Percentiles rank a stretch among this genome's conserved stretches.
phyloP scores from a whole-genome alignment of 1,140 invertebrate genomes.

The Galleria mellonella region DNA sequence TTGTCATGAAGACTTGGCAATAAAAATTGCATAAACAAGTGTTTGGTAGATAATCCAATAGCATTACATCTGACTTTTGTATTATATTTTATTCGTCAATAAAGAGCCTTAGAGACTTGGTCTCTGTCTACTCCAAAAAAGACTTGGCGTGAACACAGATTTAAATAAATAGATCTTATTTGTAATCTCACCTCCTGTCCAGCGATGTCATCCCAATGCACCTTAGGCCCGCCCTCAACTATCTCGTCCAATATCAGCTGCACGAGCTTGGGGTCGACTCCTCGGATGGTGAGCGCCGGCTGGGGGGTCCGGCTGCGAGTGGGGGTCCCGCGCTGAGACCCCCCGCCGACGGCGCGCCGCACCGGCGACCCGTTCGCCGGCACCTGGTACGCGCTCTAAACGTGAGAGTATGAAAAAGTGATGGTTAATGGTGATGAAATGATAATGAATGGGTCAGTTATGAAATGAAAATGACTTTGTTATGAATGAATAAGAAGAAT shows the following conservation, averaged over 20 bases:
- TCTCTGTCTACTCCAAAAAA: no score
- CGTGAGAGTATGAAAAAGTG: conserved; percentile 4
- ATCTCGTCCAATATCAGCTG: conserved; percentile 86
- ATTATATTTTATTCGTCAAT: no score
- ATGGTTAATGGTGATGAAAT: conserved; percentile 14
- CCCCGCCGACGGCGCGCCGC: conserved; percentile 72
- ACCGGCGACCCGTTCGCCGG: conserved; percentile 76
- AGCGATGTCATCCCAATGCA: conserved; percentile 96
- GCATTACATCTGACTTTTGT: no score
- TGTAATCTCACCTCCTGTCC: conserved; percentile 80
- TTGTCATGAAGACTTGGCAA: no score
- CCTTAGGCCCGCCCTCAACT: conserved; percentile 83
- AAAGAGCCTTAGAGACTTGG: no score
- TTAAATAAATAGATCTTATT: no score
- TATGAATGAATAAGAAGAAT: background rate
- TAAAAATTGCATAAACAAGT: no score
- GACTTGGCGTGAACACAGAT: no score
- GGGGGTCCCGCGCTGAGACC: conserved; percentile 59
- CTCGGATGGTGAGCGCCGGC: conserved; percentile 76
- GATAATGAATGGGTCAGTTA: conserved; percentile 3
- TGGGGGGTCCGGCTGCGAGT: conserved; percentile 66
- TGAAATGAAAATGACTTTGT: no score
- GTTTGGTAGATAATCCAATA: no score
- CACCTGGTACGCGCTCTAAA: conserved; percentile 53
- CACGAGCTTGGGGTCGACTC: conserved; percentile 92